These are phyloP conservation scores for Argyrosomus japonicus DNA, from an alignment of 2,113 vertebrate species.

Conservation along the genomic window DNA sequence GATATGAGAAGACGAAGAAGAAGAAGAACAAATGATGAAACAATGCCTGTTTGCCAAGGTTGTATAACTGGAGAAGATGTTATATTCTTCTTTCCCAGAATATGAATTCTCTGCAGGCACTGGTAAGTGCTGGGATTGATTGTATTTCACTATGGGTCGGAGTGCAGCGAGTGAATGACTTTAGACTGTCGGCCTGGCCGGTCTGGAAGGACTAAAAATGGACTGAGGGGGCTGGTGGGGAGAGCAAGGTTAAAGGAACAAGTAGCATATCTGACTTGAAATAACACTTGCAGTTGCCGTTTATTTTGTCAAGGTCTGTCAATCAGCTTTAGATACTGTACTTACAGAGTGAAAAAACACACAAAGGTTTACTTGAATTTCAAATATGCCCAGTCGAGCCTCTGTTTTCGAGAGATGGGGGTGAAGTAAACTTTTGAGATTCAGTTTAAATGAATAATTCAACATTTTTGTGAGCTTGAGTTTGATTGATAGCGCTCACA, in stretches of 20 bases:
- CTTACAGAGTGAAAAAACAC: constrained; percentile 16
- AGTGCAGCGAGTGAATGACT: constrained; percentile 56
- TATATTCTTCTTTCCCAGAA: constrained; percentile 59
- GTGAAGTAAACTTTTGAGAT: background rate
- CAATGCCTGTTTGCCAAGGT: constrained; percentile 29
- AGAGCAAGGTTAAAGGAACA: constrained; percentile 75
- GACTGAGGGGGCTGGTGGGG: constrained; percentile 52
- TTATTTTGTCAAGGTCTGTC: constrained; percentile 60
- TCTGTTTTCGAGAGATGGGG: background rate
- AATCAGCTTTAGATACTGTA: constrained; percentile 39
- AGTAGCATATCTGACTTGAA: constrained; percentile 76
- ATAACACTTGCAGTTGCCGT: constrained; percentile 72
- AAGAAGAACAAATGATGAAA: background rate
- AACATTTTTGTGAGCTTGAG: background rate
- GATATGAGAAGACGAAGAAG: background rate
- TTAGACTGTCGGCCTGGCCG: constrained; percentile 27
- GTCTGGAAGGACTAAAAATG: constrained; percentile 74
- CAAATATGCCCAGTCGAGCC: constrained; percentile 4
- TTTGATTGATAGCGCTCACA: background rate
- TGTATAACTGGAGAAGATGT: constrained; percentile 58
- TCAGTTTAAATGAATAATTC: background rate
- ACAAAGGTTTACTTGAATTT: background rate
- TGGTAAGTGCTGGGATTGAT: constrained; percentile 50
- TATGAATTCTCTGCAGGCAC: constrained; percentile 29
- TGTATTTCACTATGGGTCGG: constrained; percentile 61